Evolutionary conservation across 2,113 vertebrate species (phyloP).

Genomic region (Tonatia bakeri): DNA sequence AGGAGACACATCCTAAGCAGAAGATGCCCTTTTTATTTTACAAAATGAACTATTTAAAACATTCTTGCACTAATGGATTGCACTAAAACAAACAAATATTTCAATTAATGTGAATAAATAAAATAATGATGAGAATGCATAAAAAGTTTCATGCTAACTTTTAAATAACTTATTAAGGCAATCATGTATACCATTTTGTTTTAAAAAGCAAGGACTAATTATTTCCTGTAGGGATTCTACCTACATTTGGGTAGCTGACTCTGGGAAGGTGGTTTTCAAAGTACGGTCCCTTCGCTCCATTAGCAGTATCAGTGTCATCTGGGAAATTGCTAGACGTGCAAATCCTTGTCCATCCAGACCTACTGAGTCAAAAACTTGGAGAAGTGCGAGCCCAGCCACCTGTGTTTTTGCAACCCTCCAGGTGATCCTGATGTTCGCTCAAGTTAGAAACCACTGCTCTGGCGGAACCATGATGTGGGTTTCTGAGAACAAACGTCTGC

Average conservation of each 20-base stretch:
- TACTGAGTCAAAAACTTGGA: background rate
- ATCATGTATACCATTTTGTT: background rate
- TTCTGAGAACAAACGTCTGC: background rate
- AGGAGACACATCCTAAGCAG: background rate
- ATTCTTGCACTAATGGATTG: background rate
- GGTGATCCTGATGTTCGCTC: background rate
- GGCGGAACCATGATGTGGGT: background rate
- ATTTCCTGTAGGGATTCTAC: background rate
- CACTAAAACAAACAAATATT: background rate
- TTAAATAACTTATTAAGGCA: background rate
- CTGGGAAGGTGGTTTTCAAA: background rate
- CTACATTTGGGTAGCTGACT: background rate
- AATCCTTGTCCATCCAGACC: background rate
- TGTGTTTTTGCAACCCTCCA: background rate
- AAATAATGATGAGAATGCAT: background rate
- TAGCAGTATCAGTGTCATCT: background rate
- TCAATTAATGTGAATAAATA: background rate
- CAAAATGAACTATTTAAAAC: background rate
- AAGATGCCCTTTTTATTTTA: background rate
- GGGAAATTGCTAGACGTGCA: background rate
- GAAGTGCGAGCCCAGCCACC: background rate
- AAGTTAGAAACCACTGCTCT: background rate
- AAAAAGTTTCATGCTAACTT: background rate
- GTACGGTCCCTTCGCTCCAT: background rate
- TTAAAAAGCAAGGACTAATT: background rate